Conservation (phyloP, 2,113 vertebrate species). For the Leucoraja erinaceus region DNA sequence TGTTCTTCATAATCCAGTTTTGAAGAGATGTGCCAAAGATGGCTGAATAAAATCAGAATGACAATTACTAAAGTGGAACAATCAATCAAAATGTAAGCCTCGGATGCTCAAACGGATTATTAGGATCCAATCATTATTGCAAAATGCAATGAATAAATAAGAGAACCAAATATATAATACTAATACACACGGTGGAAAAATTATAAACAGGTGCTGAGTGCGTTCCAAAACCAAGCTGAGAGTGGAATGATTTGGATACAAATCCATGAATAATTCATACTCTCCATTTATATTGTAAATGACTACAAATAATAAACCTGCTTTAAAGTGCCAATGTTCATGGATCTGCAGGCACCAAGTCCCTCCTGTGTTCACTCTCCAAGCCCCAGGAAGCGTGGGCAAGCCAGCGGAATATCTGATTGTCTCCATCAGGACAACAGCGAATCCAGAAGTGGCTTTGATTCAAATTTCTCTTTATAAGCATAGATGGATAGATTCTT, state of each 20-base stretch:
- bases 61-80: background rate
- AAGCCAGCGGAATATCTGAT: background rate
- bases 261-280: background rate
- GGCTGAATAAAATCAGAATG: background rate
- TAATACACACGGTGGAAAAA: background rate
- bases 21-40: background rate
- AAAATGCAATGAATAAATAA: conserved; percentile 9
- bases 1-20: background rate
- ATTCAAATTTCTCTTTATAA: background rate
- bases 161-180: background rate
- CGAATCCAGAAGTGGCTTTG: background rate
- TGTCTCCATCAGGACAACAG: background rate
- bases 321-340: background rate
- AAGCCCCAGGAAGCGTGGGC: background rate
- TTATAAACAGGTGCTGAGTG: background rate
- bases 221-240: background rate
- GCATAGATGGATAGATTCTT: too few species aligned
- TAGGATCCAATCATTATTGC: background rate
- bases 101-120: background rate
- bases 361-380: background rate
- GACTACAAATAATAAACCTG: background rate
- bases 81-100: background rate
- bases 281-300: background rate
- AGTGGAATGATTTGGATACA: background rate
- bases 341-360: background rate